Conservation (phyloP, 2,797 vertebrate species). For the Sebastes dallii region DNA sequence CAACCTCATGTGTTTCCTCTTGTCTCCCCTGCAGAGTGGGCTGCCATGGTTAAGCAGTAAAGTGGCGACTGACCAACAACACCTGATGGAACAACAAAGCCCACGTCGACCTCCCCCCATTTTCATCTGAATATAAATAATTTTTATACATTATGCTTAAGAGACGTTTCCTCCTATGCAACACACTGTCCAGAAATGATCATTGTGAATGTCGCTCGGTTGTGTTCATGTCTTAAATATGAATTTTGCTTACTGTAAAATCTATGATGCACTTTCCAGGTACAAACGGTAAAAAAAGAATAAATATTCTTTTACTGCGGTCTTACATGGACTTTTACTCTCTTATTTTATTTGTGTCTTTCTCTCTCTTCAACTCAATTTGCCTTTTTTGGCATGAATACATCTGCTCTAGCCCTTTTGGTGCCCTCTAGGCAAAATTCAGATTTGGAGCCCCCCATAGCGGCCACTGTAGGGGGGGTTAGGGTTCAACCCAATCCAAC, state of each 20-base stretch:
- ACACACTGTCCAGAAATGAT: conserved; percentile 83
- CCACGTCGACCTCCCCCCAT: conserved; percentile 75
- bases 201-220: conserved; percentile 85
- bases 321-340: conserved; percentile 24
- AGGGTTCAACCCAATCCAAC: no score
- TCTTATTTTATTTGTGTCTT: not conserved
- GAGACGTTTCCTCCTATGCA: conserved; percentile 81
- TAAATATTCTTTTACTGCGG: conserved; percentile 83
- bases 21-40: conserved; percentile 76
- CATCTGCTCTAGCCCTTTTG: not conserved
- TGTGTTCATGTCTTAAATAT: conserved; percentile 89
- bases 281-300: conserved; percentile 80
- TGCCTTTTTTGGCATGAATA: not conserved
- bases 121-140: conserved; percentile 83
- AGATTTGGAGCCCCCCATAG: no score
- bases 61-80: conserved; percentile 80
- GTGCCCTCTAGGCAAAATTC: no score
- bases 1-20: not conserved
- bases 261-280: conserved; percentile 87
- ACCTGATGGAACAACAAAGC: conserved; percentile 83
- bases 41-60: conserved; percentile 79
- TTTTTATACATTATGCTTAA: conserved; percentile 86
- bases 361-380: not conserved
- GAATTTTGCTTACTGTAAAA: conserved; percentile 87
- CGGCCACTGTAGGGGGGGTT: no score